Conservation (phyloP, 2,888 invertebrate species). For the Furcula furcula region DNA sequence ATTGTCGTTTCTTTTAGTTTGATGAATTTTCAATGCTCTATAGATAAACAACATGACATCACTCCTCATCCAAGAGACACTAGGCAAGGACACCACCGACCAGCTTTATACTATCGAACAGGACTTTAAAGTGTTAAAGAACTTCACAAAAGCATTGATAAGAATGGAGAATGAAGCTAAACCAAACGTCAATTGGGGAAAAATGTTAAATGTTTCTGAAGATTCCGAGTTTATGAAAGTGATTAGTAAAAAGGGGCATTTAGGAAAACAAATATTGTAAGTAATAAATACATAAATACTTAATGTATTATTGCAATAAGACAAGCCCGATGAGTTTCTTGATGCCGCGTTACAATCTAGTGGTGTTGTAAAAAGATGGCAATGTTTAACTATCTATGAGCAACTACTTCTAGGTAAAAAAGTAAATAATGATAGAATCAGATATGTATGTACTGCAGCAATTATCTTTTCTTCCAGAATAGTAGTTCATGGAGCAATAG, state of each 20-base stretch:
- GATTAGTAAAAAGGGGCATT: conserved; percentile 40
- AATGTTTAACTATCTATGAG: too few species aligned
- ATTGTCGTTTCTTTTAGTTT: too few species aligned
- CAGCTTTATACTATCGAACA: conserved; percentile 61
- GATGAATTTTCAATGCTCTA: conserved; percentile 8
- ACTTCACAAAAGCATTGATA: conserved; percentile 47
- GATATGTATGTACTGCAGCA: too few species aligned
- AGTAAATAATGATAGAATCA: too few species aligned
- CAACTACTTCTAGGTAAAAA: too few species aligned
- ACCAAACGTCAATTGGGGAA: conserved; percentile 44
- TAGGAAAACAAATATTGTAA: conserved; percentile 69
- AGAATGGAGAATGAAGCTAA: conserved; percentile 33
- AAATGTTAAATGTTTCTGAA: conserved; percentile 41
- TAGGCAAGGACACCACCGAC: conserved; percentile 63
- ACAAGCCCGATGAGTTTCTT: too few species aligned
- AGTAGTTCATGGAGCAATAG: conserved; percentile 68
- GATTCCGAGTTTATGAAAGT: conserved; percentile 52
- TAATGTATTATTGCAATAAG: too few species aligned
- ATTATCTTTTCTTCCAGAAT: conserved; percentile 58
- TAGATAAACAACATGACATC: conserved; percentile 75
- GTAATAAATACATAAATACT: too few species aligned
- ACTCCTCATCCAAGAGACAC: conserved; percentile 63
- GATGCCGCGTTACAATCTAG: too few species aligned
- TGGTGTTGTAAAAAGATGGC: too few species aligned
- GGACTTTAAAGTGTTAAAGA: conserved; percentile 54